Evolutionary conservation across 2,888 invertebrate species (phyloP), one percentile per base, ranked within the genome.

Genomic region (Scaptomyza cyrtandrae): DNA sequence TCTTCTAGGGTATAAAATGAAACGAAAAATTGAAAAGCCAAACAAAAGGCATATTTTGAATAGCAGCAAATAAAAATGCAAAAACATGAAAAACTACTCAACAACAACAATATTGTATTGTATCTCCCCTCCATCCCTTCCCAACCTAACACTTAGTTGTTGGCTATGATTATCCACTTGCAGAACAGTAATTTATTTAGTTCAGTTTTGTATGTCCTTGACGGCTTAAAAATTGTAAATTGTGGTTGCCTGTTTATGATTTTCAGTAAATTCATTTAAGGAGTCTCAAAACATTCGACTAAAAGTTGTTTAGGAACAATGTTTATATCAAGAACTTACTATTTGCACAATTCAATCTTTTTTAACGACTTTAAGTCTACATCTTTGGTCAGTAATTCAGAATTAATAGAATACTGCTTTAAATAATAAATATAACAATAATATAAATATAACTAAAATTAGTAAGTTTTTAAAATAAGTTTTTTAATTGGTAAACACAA

Each of bases 41-140:
- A 75, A 72, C 78, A 68, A 66, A 65, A 76, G 53, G 41, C 58
- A 60, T 44, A 31, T 27, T 55, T 45, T 45, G 56, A 56, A 65
- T 46, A 66, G 52, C 41, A 52, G 44, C 24, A 75, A 57, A 61
- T 48, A 62, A 62, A 41, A 62, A 43, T 49, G 63, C 31, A 55
- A 55, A 62, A 79, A 86, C 86, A 81, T 66, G 83, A 70, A 79
- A 83, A 81, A 74, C 59, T 70, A 81, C 86, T 86, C 71, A 75
- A 39, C 58, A 29, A 6, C 16, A 41, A 16, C 16, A 16, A 33
- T 6, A 76, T 71, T 50, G 43, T 56, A 33, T 56, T 65, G 62
- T 44, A 46, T 44, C 27, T 10, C 53, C 16, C 33, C 33, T 1
- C 33, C 11, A 27, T 3, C 13, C 9, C 33, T 11, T 33, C 9